Evolutionary conservation across 1,140 invertebrate genomes (phyloP), one percentile per base, ranked within the genome.

Genomic region (Cheumatopsyche charites): DNA sequence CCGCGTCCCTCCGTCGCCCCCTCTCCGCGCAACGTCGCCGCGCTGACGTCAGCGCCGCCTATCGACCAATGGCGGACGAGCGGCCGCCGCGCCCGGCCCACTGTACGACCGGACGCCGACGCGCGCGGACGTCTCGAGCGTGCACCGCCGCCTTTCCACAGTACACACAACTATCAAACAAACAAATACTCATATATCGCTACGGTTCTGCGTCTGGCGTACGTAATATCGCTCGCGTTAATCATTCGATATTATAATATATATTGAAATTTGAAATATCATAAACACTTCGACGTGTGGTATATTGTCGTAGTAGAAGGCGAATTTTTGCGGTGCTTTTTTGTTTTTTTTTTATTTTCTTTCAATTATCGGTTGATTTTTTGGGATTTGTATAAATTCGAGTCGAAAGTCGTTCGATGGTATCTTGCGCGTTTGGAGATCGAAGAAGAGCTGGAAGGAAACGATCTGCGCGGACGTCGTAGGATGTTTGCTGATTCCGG

Each of bases 51-150:
- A 70, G 23, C 68, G 62, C 43, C 36, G 42, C 41, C 12, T 71
- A 71, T 71, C 73, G 73, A 74, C 73, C 73, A 74, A 74, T 74
- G 36, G 69, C 43, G 62, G 42, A 43, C 62, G 67, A 36, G 66
- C 63, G 23, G 5, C 47, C 66, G 66, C 66, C 66, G 49, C 47
- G 69, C 61, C 63, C 68, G 68, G 73, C 73, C 63, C 71, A 55
- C 62, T 63, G 29, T 43, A 63, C 29, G 26, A 43, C 13, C 65
- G 43, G 43, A 42, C 65, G 52, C 42, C 45, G 52, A 26, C 49
- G 63, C 36, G 67, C 43, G 42, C 73, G 68, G 69, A 47, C 52
- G 41, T 62, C 47, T 62, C 65, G 52, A 21, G 45, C 45, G 21
- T 62, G 62, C 47, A 61, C 23, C 17, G 47, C 26, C 12, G 55